Conservation (phyloP, 2,888 invertebrate genomes). For the Crocallis elinguaria region DNA sequence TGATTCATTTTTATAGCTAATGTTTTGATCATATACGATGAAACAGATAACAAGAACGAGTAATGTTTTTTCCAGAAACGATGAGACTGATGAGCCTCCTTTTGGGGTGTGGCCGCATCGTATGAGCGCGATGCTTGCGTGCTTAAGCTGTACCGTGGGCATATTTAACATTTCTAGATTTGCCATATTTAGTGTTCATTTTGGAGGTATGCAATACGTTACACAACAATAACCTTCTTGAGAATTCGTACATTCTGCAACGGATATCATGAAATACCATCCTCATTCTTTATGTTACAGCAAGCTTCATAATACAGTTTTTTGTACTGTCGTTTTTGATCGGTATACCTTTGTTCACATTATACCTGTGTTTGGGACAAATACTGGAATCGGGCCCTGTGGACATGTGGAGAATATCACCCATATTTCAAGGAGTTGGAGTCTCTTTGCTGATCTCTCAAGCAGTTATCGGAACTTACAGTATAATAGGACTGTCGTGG, state of each 20-base stretch:
- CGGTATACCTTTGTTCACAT: constrained; percentile 93
- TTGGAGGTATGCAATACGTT: constrained; percentile 86
- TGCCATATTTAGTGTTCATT: constrained; percentile 93
- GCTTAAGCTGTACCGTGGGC: constrained; percentile 93
- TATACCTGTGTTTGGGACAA: constrained; percentile 94
- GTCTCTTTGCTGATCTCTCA: constrained; percentile 92
- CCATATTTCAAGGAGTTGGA: constrained; percentile 95
- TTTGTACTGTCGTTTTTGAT: constrained; percentile 91
- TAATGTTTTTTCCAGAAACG: constrained; percentile 57
- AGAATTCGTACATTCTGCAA: constrained; percentile 23
- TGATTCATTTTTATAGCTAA: constrained; percentile 40
- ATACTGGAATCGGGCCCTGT: constrained; percentile 93
- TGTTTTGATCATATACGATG: constrained; percentile 2
- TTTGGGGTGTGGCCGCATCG: constrained; percentile 79
- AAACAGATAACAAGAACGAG: neutral
- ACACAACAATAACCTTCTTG: constrained; percentile 33
- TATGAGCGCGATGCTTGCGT: constrained; percentile 92
- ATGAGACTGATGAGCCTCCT: constrained; percentile 75
- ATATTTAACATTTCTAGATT: constrained; percentile 95
- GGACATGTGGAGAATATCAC: constrained; percentile 97
- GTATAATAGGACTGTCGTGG: constrained; percentile 95
- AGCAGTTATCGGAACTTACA: constrained; percentile 93
- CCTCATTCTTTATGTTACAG: constrained; percentile 76
- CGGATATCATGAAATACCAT: constrained; percentile 30
- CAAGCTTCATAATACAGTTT: constrained; percentile 95